Percentiles rank a stretch among this genome's conserved stretches.
Evolutionary conservation across 2,888 invertebrate genomes (phyloP).

Genomic region (Linnaemya vulpina): DNA sequence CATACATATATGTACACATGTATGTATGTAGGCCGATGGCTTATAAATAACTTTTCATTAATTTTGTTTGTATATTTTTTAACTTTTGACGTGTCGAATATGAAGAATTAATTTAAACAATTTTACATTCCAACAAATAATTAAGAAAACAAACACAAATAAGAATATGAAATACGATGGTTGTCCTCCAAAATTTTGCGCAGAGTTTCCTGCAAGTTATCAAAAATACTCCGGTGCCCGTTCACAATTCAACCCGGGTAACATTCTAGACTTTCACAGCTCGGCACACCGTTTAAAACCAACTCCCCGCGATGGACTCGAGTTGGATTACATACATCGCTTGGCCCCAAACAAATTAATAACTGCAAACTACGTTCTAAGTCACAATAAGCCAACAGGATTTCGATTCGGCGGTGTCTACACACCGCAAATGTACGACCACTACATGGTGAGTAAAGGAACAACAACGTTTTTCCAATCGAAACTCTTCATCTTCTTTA

Average conservation of each 20-base stretch:
- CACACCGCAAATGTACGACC: slow-evolving; percentile 75
- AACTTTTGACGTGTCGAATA: slow-evolving; percentile 9
- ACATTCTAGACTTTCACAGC: slow-evolving; percentile 80
- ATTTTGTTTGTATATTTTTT: background rate
- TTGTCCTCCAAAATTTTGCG: slow-evolving; percentile 73
- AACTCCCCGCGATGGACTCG: slow-evolving; percentile 80
- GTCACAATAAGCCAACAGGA: slow-evolving; percentile 80
- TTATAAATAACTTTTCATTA: no score
- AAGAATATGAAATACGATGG: slow-evolving; percentile 73
- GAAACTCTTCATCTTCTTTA: slow-evolving; percentile 55
- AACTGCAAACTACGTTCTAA: slow-evolving; percentile 79
- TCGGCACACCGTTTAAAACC: slow-evolving; percentile 81
- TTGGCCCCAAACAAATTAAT: slow-evolving; percentile 80
- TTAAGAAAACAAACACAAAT: slow-evolving; percentile 58
- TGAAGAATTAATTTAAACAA: background rate
- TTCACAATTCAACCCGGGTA: slow-evolving; percentile 80
- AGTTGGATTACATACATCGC: slow-evolving; percentile 78
- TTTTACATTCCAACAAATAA: background rate
- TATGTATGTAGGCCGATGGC: no score
- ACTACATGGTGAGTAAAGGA: slow-evolving; percentile 78
- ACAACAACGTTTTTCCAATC: no score
- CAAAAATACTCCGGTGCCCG: slow-evolving; percentile 75
- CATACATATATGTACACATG: no score
- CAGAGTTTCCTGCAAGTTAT: slow-evolving; percentile 79
- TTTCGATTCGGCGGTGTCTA: slow-evolving; percentile 82